Evolutionary conservation across 2,797 vertebrate species (phyloP).

Genomic region (Calcarius lapponicus): DNA sequence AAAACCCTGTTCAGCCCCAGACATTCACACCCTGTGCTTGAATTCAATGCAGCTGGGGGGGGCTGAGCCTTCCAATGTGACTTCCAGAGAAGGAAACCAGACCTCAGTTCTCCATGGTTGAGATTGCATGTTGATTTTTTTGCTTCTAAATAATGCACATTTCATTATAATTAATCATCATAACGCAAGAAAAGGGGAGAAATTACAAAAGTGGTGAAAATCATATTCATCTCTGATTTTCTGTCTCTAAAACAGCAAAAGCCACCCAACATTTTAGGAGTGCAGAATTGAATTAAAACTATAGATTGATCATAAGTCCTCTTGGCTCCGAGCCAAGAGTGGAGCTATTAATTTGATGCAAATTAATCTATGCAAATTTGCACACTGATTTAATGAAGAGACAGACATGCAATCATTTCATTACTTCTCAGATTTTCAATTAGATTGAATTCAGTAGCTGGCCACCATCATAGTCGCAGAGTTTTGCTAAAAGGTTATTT

Average conservation of each 20-base stretch:
- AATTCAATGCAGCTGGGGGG: background rate
- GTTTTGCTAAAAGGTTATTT: conserved; percentile 69
- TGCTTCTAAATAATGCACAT: background rate
- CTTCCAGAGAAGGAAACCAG: background rate
- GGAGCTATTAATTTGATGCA: conserved; percentile 56
- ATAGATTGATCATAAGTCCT: conserved; percentile 52
- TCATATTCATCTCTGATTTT: conserved; percentile 3
- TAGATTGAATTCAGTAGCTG: conserved; percentile 62
- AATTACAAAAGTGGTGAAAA: conserved; percentile 1
- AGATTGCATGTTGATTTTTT: background rate
- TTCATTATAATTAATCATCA: conserved; percentile 26
- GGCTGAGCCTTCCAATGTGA: background rate
- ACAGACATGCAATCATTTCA: conserved; percentile 64
- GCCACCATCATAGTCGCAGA: conserved; percentile 30
- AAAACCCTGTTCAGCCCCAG: background rate
- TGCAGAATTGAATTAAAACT: conserved; percentile 35
- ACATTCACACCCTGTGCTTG: too few species aligned
- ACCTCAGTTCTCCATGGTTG: background rate
- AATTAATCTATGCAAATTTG: conserved; percentile 72
- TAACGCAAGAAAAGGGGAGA: background rate
- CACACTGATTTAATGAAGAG: conserved; percentile 68
- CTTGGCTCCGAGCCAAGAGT: conserved; percentile 46
- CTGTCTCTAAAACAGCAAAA: background rate
- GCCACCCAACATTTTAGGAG: background rate
- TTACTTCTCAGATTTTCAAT: conserved; percentile 69